Evolutionary conservation across 1,140 invertebrate genomes (phyloP).

Genomic region (Achroia grisella): DNA sequence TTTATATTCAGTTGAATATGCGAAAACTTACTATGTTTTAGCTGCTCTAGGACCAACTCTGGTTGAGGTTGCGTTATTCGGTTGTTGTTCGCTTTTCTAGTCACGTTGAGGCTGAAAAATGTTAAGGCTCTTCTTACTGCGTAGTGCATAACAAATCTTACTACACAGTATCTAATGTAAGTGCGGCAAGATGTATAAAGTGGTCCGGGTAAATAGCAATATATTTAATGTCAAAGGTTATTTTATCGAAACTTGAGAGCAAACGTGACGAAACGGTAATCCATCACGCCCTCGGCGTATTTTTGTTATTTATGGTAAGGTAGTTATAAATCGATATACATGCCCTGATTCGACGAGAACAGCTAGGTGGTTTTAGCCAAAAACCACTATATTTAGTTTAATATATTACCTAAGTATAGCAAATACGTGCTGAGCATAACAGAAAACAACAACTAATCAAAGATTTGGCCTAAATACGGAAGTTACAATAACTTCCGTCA

Average conservation of each 20-base stretch:
- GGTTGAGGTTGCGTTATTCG: background rate
- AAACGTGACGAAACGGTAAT: conserved; percentile 10
- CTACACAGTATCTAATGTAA: background rate
- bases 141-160: conserved; percentile 8
- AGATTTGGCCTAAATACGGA: too few species aligned
- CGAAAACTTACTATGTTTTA: too few species aligned
- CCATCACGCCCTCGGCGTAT: conserved; percentile 13
- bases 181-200: background rate
- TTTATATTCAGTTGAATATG: too few species aligned
- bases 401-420: too few species aligned
- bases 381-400: too few species aligned
- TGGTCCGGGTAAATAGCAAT: conserved; percentile 1
- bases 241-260: conserved; percentile 10
- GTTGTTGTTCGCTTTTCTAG: conserved; percentile 1
- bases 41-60: background rate
- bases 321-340: conserved; percentile 4
- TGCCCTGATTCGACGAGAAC: too few species aligned
- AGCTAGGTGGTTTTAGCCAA: too few species aligned
- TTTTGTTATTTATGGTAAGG: conserved; percentile 12
- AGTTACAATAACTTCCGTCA: too few species aligned
- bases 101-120: conserved; percentile 14
- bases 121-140: conserved; percentile 4
- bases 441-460: too few species aligned
- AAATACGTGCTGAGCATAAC: too few species aligned
- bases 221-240: conserved; percentile 14